These are phyloP conservation scores for Callimorpha dominula DNA, from an alignment of 2,888 invertebrate genomes.

Conservation along the genomic window DNA sequence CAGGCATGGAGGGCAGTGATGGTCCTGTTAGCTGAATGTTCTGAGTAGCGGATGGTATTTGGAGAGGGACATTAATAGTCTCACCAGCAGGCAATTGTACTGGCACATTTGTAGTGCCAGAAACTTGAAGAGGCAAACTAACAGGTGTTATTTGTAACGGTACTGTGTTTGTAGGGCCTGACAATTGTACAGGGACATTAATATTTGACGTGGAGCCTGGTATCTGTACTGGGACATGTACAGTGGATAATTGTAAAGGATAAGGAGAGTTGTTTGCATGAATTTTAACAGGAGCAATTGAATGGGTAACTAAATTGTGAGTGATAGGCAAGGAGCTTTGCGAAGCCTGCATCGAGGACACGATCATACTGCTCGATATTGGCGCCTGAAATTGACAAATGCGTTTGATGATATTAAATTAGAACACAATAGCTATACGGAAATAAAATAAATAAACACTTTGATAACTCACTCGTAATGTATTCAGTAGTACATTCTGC, in stretches of 20 bases:
- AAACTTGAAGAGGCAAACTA: slow-evolving; percentile 79
- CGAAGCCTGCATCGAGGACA: slow-evolving; percentile 81
- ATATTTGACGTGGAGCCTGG: slow-evolving; percentile 80
- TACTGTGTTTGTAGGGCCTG: slow-evolving; percentile 72
- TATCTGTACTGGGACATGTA: slow-evolving; percentile 83
- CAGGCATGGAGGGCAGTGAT: slow-evolving; percentile 77
- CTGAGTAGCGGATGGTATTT: slow-evolving; percentile 72
- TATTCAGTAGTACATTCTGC: slow-evolving; percentile 81
- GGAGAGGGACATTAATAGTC: slow-evolving; percentile 81
- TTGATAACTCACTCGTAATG: slow-evolving; percentile 78
- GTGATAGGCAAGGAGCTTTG: slow-evolving; percentile 81
- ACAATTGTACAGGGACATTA: slow-evolving; percentile 80
- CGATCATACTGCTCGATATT: slow-evolving; percentile 84
- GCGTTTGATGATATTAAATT: slow-evolving; percentile 63
- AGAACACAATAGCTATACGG: slow-evolving; percentile 39
- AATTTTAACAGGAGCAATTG: slow-evolving; percentile 81
- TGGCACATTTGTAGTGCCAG: slow-evolving; percentile 76
- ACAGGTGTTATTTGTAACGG: slow-evolving; percentile 80
- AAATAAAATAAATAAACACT: slow-evolving; percentile 36
- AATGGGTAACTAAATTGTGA: slow-evolving; percentile 80
- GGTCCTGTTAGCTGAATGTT: slow-evolving; percentile 75
- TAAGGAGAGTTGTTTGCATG: slow-evolving; percentile 76
- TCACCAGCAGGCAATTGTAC: slow-evolving; percentile 80
- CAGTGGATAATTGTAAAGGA: slow-evolving; percentile 80
- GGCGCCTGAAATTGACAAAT: slow-evolving; percentile 78